These are phyloP conservation scores for Frankliniella fusca DNA, from an alignment of 2,888 invertebrate species.

Conservation along the genomic window DNA sequence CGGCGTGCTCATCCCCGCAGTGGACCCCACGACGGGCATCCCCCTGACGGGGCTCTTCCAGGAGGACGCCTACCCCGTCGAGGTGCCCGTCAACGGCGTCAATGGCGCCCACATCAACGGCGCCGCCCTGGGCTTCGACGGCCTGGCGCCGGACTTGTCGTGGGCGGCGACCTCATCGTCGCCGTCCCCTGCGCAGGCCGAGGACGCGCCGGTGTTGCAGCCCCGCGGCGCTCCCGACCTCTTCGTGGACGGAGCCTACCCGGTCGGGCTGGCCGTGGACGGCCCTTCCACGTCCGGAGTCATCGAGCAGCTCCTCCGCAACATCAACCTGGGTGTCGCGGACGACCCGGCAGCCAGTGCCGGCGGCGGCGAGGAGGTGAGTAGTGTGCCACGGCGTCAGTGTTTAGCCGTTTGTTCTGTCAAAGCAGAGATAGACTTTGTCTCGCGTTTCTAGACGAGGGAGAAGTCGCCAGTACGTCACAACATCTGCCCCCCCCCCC, in stretches of 20 bases:
- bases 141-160: not conserved
- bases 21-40: not conserved
- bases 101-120: not conserved
- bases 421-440: too few species aligned
- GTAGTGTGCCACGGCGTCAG: not conserved
- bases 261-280: not conserved
- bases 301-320: not conserved
- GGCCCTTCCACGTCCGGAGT: not conserved
- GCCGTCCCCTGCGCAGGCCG: not conserved
- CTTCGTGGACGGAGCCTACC: slow-evolving; percentile 8
- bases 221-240: not conserved
- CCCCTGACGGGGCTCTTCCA: slow-evolving; percentile 2
- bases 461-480: too few species aligned
- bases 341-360: not conserved
- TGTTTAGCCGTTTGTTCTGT: too few species aligned
- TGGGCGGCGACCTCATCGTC: not conserved
- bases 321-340: slow-evolving; percentile 7
- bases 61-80: not conserved
- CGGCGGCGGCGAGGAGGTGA: slow-evolving; percentile 1
- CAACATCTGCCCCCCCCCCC: too few species aligned
- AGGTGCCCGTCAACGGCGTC: not conserved
- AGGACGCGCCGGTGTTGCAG: not conserved
- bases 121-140: slow-evolving; percentile 16
- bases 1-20: slow-evolving; percentile 1
- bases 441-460: too few species aligned